A percentile compares a stretch with the other conserved stretches of the same genome.
phyloP scores from a whole-genome alignment of 1,140 invertebrate genomes.

The Zophobas atratus region DNA sequence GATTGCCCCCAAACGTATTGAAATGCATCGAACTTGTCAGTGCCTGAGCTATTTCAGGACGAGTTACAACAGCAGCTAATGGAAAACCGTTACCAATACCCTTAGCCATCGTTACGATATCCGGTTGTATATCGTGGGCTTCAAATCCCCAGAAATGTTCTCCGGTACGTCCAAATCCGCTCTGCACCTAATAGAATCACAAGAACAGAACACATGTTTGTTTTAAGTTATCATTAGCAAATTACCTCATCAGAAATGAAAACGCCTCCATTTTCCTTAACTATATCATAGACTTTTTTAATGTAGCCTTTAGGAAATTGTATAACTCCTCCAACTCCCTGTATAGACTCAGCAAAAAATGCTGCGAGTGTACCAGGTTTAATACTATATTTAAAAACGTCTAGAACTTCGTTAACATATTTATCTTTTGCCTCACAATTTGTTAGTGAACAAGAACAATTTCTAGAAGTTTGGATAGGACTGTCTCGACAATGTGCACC shows the following conservation, averaged over 20 bases:
- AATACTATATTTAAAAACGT: constrained; percentile 77
- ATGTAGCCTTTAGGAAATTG: constrained; percentile 94
- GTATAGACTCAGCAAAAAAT: constrained; percentile 95
- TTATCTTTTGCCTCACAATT: constrained; percentile 82
- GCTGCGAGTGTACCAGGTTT: constrained; percentile 80
- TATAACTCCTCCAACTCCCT: constrained; percentile 92
- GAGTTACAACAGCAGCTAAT: constrained; percentile 94
- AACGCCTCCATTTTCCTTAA: constrained; percentile 87
- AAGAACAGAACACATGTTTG: constrained; percentile 14
- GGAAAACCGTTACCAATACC: constrained; percentile 96
- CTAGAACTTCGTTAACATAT: constrained; percentile 87
- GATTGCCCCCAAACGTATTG: constrained; percentile 98
- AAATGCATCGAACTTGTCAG: constrained; percentile 88
- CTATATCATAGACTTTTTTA: constrained; percentile 84
- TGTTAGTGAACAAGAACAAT: constrained; percentile 77
- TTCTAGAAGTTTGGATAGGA: constrained; percentile 80
- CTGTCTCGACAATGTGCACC: constrained; percentile 91
- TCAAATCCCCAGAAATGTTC: constrained; percentile 97
- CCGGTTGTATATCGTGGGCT: constrained; percentile 87
- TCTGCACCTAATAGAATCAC: constrained; percentile 82
- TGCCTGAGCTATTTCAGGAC: constrained; percentile 83
- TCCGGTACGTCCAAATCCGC: constrained; percentile 95
- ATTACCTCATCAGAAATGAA: constrained; percentile 92
- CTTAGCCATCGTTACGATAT: constrained; percentile 94
- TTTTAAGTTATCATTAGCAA: background rate